Base-by-base conservation (phyloP, 30 jellyfish, hydroid and myxozoan genomes). In the Aurelia coerulea region DNA sequence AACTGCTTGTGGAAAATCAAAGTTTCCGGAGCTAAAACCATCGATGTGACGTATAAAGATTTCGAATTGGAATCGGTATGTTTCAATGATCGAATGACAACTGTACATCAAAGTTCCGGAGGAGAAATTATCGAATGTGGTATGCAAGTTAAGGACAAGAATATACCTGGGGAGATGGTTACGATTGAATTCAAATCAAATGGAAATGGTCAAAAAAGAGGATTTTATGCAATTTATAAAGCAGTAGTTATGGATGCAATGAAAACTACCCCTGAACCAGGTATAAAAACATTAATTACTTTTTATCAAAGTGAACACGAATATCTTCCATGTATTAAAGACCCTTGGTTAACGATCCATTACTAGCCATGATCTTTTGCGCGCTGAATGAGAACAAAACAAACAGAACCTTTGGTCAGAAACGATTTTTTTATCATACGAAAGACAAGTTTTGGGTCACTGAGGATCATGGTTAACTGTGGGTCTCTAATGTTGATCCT, bases 1-100 rank as follows among this genome's bases (percentile, higher is more conserved):
- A 82, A 65, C 15, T 82, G 92, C 51, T 70, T 82, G 32, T 82
- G 92, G 92, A 82, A 31, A 8, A 69, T 82, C 16, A 54, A 87
- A 8, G 86, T 82, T 8, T 76, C 85, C n/a, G 86, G 29, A 42
- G 87, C 92, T 8, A 70, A 82, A n/a, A 46, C 65, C 34, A 70
- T 82, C 71, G 39, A 16, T 15, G 5, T 82, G 17, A 33, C 1
- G 14, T 54, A 68, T 59, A 58, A 58, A 19, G 64, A 39, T 31
- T 79, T 79, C 6, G 51, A 31, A 50, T 78, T 58, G 88, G 54
- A 62, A 39, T 78, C 14, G 80, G 41, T 14, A 78, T 33, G 42
- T n/a, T 16, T 19, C 88, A 79, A 34, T 12, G 54, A 54, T 78
- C 81, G 64, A 18, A 16, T 32, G 88, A 78, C 63, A 19, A 78